phyloP scores from a whole-genome alignment of 2,888 invertebrate genomes.

The Euclidia mi region DNA sequence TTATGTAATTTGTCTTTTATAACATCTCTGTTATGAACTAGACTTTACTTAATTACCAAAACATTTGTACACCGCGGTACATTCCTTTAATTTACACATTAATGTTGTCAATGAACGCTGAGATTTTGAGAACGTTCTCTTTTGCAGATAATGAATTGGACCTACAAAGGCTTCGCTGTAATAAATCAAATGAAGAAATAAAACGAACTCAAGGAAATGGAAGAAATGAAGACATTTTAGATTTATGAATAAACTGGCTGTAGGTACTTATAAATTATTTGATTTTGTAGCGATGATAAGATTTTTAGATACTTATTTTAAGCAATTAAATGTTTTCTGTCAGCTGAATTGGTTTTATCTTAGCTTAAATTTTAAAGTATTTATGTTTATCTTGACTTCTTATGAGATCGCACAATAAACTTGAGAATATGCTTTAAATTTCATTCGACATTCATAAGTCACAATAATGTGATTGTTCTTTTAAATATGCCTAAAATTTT shows the following conservation, averaged over 20 bases:
- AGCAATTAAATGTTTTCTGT: too few species aligned
- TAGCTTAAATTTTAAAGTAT: too few species aligned
- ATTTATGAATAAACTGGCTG: not conserved
- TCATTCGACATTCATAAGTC: not conserved
- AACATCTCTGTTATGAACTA: not conserved
- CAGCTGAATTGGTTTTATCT: too few species aligned
- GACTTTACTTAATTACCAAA: constrained; percentile 21
- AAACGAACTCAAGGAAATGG: not conserved
- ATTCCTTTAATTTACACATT: constrained; percentile 19
- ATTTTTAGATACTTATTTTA: not conserved
- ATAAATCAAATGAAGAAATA: constrained; percentile 76
- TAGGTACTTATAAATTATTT: constrained; percentile 2
- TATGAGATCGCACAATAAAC: too few species aligned
- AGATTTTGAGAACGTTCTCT: constrained; percentile 33
- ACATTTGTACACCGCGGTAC: constrained; percentile 21
- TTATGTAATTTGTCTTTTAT: too few species aligned
- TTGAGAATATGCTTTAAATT: not conserved
- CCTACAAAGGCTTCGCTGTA: constrained; percentile 76
- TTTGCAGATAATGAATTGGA: constrained; percentile 79
- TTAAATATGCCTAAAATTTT: not conserved
- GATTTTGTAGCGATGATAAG: not conserved
- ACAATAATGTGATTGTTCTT: too few species aligned
- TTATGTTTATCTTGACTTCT: too few species aligned
- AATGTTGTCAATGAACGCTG: constrained; percentile 13
- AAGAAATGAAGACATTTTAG: not conserved